Conservation (phyloP, 2,113 vertebrate genomes). For the Ctenodactylus gundi region DNA sequence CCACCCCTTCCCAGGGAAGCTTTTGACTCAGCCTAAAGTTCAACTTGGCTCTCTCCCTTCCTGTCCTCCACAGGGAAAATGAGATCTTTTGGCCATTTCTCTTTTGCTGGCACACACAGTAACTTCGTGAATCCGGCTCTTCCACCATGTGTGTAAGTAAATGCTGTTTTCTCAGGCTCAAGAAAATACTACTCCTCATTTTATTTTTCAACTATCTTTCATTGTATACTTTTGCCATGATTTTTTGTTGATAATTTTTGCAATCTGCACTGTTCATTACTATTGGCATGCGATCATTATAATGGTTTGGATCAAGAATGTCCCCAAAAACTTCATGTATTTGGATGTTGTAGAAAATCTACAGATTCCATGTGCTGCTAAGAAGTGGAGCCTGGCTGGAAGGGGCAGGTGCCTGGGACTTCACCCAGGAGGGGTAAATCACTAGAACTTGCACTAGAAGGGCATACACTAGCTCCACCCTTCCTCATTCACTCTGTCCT, state of each 20-base stretch:
- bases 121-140: not conserved
- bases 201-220: not conserved
- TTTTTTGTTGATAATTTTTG: conserved; percentile 8
- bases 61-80: not conserved
- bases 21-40: conserved; percentile 15
- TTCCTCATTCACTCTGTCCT: no score
- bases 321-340: no score
- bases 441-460: no score
- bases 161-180: not conserved
- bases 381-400: no score
- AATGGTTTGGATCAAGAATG: no score
- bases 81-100: not conserved
- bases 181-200: not conserved
- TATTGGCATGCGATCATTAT: not conserved
- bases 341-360: no score
- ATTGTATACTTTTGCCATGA: not conserved
- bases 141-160: not conserved
- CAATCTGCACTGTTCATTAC: not conserved
- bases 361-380: no score
- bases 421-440: no score
- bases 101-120: not conserved
- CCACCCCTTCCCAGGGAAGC: not conserved
- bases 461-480: no score
- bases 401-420: no score
- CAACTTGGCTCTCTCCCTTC: not conserved